Evolutionary conservation across 2,113 vertebrate species (phyloP), one percentile per base, ranked within the genome.

Genomic region (Psilopsiagon aymara): DNA sequence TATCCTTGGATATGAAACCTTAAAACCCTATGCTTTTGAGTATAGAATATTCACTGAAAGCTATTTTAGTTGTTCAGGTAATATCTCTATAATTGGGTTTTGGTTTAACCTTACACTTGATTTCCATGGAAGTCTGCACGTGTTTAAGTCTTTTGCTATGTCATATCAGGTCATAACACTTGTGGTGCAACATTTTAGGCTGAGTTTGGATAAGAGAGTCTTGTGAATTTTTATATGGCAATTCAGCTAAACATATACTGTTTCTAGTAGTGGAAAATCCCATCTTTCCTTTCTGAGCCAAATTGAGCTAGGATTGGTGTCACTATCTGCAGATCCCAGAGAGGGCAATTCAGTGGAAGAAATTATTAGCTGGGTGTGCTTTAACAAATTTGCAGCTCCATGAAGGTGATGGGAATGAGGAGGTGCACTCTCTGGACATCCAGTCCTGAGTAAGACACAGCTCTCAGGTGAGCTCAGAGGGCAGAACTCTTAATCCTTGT

Each of bases 351-450:
- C 41, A 49, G 25, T 20, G 15, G 18, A 57, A 76, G 15, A 63
- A 23, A 17, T 55, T 35, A 43, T 35, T 41, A 62, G 15, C 21
- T 82, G 27, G 8, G 17, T 81, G 25, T 81, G 10, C 17, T 81
- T 53, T 53, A 43, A 46, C 23, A 70, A 84, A 6, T 71, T 33
- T 28, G n/a, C 12, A 41, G 39, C 19, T 67, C n/a, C 46, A 9
- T 28, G 21, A 1, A n/a, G 24, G 9, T 6, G 2, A 24, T 28
- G 8, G 11, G 27, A 69, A 11, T 1, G 2, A 86, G 7, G 18
- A 82, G 10, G 17, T 55, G 27, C 27, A 17, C 3, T 35, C 64
- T 47, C 31, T 41, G 41, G 44, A 35, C 27, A 31, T 35, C 33
- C 11, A 39, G 24, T 46, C 28, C 24, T 52, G 52, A 66, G 11